These are phyloP conservation scores for Cheirogaleus major DNA, from an alignment of 2,797 vertebrate species.

Conservation along the genomic window DNA sequence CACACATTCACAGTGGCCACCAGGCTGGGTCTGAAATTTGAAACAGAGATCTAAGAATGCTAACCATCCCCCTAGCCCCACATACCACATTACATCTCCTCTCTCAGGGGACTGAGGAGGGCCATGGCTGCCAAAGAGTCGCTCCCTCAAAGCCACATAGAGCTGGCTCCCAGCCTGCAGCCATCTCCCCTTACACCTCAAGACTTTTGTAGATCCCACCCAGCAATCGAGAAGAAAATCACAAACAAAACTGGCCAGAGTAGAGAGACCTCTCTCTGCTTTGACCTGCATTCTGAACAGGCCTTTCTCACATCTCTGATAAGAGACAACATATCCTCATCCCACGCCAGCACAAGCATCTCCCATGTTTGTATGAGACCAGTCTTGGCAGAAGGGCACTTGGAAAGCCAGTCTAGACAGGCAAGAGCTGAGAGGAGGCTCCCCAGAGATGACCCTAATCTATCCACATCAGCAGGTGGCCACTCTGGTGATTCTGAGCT, in stretches of 20 bases:
- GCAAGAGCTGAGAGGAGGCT: background rate
- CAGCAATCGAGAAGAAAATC: background rate
- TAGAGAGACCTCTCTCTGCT: background rate
- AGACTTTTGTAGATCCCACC: background rate
- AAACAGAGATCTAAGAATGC: background rate
- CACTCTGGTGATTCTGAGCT: background rate
- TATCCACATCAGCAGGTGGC: fast-evolving
- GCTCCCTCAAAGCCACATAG: background rate
- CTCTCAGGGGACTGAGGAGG: background rate
- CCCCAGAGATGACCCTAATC: background rate
- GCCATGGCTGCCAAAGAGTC: background rate
- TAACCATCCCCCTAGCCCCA: background rate
- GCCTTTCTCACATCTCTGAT: background rate
- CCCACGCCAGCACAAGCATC: background rate
- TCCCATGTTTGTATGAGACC: background rate
- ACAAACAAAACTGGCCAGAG: background rate
- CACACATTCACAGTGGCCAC: background rate
- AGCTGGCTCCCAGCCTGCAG: background rate
- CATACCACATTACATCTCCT: background rate
- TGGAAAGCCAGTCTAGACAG: background rate
- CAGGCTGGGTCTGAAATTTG: background rate
- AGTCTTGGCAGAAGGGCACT: background rate
- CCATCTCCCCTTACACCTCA: background rate
- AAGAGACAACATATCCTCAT: background rate
- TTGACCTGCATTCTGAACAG: background rate